These are phyloP conservation scores for Cinclus cinclus DNA, from an alignment of 2,113 vertebrate genomes.

Conservation along the genomic window DNA sequence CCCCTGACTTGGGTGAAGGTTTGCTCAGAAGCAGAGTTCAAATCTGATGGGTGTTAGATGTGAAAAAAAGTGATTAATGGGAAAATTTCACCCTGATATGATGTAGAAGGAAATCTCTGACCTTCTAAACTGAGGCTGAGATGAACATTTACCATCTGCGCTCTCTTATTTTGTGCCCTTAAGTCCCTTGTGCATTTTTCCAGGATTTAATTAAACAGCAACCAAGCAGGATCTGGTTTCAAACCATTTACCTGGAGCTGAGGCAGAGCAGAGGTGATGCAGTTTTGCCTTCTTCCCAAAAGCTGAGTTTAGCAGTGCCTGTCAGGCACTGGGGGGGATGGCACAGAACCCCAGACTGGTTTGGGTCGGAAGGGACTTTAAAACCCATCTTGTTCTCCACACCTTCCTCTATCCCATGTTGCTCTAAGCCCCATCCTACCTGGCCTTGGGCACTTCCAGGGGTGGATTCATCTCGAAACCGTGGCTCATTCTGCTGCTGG, in stretches of 20 bases:
- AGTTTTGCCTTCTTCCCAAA: not conserved
- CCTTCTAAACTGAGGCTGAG: not conserved
- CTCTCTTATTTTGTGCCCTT: not conserved
- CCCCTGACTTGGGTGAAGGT: too few relatives aligned
- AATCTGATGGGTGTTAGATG: not conserved
- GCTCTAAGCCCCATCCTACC: rapidly evolving
- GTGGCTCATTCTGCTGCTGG: not conserved
- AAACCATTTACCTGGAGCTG: not conserved
- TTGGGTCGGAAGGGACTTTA: not conserved
- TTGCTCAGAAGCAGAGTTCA: not conserved
- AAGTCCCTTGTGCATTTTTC: not conserved
- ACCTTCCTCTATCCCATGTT: too few relatives aligned
- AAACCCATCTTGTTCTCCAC: not conserved
- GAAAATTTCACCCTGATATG: not conserved
- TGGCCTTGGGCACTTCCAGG: not conserved
- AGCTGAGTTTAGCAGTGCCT: not conserved
- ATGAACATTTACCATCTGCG: not conserved
- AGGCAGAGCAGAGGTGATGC: too few relatives aligned
- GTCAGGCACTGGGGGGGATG: too few relatives aligned
- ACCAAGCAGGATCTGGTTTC: not conserved
- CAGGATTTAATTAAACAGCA: not conserved
- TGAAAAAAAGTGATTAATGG: not conserved
- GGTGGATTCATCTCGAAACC: not conserved
- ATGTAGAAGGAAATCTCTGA: not conserved
- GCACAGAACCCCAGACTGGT: not conserved